These are phyloP conservation scores for Zosterops hypoxanthus DNA, from an alignment of 2,113 vertebrate genomes.

Conservation along the genomic window DNA sequence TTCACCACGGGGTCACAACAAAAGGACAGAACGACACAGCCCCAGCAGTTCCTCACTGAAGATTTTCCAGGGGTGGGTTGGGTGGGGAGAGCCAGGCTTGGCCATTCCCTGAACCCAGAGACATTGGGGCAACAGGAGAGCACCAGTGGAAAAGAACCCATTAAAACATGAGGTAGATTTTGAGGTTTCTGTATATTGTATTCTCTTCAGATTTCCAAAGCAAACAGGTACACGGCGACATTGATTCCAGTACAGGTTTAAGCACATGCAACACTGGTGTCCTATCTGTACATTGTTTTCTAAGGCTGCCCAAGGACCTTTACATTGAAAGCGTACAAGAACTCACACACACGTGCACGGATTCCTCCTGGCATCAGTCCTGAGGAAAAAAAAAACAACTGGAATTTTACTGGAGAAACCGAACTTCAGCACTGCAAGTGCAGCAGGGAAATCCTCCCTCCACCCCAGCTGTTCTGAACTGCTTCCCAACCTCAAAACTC, in stretches of 20 bases:
- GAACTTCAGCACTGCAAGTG: not conserved
- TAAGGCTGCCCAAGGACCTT: conserved; percentile 21
- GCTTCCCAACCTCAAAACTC: not conserved
- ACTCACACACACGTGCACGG: not conserved
- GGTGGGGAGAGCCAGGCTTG: not conserved
- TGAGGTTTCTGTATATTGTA: conserved; percentile 43
- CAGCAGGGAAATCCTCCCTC: not conserved
- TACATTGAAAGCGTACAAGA: conserved; percentile 1
- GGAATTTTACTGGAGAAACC: not conserved
- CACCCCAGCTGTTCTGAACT: not conserved
- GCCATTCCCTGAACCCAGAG: not conserved
- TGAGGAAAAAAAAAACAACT: not conserved
- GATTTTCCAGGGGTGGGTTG: fast-evolving
- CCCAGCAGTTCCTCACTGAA: not conserved
- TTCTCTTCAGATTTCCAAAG: conserved; percentile 29
- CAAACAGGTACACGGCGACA: conserved; percentile 6
- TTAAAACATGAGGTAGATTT: conserved; percentile 16
- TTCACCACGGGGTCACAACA: not conserved
- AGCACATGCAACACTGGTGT: conserved; percentile 44
- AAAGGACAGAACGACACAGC: not conserved
- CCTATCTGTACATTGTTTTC: conserved; percentile 6
- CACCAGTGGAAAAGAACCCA: conserved; percentile 2
- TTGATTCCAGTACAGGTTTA: conserved; percentile 8
- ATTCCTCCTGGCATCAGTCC: not conserved
- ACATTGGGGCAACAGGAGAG: not conserved